phyloP scores from a whole-genome alignment of 1,140 invertebrate species.

The Hyphantria cunea region DNA sequence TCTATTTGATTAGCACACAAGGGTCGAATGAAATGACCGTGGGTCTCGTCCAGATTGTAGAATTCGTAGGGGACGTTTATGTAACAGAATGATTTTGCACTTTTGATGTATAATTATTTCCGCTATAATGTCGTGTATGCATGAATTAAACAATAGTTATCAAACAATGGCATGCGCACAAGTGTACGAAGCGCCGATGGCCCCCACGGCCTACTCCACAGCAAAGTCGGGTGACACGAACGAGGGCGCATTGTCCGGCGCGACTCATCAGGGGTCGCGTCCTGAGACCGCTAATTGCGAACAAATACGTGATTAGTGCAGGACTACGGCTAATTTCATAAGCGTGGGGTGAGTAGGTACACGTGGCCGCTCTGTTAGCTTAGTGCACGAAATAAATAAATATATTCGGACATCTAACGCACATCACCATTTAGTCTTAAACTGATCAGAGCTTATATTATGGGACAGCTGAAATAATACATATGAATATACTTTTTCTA shows the following conservation, averaged over 20 bases:
- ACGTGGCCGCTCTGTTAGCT: too few species aligned
- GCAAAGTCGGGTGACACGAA: too few species aligned
- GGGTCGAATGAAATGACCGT: too few species aligned
- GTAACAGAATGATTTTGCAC: neutral
- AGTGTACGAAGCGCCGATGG: neutral
- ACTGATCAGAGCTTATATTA: too few species aligned
- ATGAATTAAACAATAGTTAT: neutral
- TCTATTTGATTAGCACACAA: too few species aligned
- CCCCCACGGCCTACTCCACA: too few species aligned
- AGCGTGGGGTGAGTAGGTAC: neutral
- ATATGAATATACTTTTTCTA: too few species aligned
- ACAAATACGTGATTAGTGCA: conserved; percentile 14
- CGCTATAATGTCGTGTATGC: neutral
- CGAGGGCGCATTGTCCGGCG: conserved; percentile 4
- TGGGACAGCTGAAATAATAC: too few species aligned
- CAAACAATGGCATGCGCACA: neutral
- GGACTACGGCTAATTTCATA: neutral
- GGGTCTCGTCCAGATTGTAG: too few species aligned
- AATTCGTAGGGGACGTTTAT: neutral
- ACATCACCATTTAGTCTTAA: too few species aligned
- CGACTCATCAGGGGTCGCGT: neutral
- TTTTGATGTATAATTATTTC: neutral
- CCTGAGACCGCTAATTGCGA: conserved; percentile 1
- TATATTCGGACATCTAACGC: too few species aligned
- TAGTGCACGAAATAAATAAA: too few species aligned